Base-by-base conservation (phyloP, 2,888 invertebrate genomes). In the Drosophila niveifrons region DNA sequence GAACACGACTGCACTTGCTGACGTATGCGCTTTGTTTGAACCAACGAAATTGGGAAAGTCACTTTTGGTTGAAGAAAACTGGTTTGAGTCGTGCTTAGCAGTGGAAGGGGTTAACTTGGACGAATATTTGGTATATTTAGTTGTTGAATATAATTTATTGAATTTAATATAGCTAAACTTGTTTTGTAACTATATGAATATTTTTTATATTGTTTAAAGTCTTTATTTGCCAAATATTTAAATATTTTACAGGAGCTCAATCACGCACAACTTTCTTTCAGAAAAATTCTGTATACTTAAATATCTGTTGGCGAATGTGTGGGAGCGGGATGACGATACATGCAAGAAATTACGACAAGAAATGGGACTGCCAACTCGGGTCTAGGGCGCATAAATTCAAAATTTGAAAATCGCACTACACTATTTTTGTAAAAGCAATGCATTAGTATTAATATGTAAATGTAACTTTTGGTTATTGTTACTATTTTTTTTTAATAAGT, bases 251-350 rank as follows among this genome's bases (percentile, higher is more conserved):
- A 13, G 28, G 34, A 75, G 62, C 59, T 11, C 39, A 68, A 46
- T 68, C 65, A 63, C 73, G 50, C 17, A 55, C 64, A 13, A 66
- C 78, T 67, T 72, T 51, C 59, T 59, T 61, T 61, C 6, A 50
- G 47, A 77, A 79, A 83, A 87, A 81, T 86, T 82, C 84, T 82
- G 84, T 82, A 82, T 69, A 82, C 82, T 73, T 13, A 55, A 86
- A 80, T 67, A 31, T 18, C n/a, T 8, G 4, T 3, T 36, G 43
- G 36, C 41, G 29, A 39, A 18, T 47, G 46, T 34, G 69, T 28
- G 56, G 8, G 55, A 78, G 7, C 34, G 48, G 43, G 61, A 78
- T 23, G 43, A 8, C 69, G n/a, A 23, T 44, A 73, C 6, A 17
- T 11, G 8, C 63, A 41, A 4, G 28, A 3, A 23, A 41, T 6